phyloP scores from a whole-genome alignment of 2,113 vertebrate species.

The Sardina pilchardus region DNA sequence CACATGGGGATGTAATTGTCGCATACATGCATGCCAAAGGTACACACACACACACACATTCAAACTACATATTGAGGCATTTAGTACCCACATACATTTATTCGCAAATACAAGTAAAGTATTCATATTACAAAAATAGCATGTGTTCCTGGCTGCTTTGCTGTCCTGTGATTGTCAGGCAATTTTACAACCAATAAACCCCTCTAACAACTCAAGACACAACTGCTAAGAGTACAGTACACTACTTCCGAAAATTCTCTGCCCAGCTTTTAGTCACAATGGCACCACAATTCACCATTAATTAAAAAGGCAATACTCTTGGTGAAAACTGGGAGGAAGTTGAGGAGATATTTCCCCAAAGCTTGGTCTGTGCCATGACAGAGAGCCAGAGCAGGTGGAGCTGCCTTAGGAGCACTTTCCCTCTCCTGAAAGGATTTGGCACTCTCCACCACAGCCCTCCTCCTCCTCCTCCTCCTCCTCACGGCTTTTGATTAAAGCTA shows the following conservation, averaged over 20 bases:
- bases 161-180: no score
- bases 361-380: neutral
- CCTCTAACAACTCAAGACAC: neutral
- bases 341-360: neutral
- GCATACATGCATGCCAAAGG: neutral
- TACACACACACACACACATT: neutral
- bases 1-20: neutral
- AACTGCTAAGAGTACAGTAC: no score
- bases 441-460: constrained; percentile 51
- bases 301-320: neutral
- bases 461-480: constrained; percentile 76
- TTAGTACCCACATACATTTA: neutral
- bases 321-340: neutral
- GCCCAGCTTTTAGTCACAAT: neutral
- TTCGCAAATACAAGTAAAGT: no score
- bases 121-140: no score
- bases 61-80: neutral
- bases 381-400: neutral
- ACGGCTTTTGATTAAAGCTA: constrained; percentile 79
- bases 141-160: no score
- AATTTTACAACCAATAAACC: neutral
- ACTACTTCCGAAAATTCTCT: no score
- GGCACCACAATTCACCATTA: neutral
- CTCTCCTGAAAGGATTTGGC: constrained; percentile 61
- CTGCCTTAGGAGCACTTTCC: neutral